Evolutionary conservation across 2,888 invertebrate genomes (phyloP), one percentile per base, ranked within the genome.

Genomic region (Phortica magna): DNA sequence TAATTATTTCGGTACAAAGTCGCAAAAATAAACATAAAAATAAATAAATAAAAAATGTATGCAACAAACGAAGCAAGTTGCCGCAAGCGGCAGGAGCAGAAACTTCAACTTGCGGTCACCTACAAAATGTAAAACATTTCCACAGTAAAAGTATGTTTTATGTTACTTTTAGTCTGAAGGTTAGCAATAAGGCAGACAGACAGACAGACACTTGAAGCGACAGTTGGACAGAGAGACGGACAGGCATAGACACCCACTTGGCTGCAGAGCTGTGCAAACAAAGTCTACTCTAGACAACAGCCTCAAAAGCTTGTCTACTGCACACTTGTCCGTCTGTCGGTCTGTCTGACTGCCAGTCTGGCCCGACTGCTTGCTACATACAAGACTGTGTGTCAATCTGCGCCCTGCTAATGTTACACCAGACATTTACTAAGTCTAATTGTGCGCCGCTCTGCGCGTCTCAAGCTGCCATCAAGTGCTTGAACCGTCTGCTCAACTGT

Each of bases 101-200:
- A 70, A 19, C 48, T 70, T 70, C 48, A 53, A 53, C 65, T 74
- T 74, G 74, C n/a, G 74, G 74, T 67, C 74, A 74, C 48, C 53
- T 74, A 48, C 17, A 53, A 65, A 74, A 74, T 74, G 74, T 22
- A 61, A 61, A 61, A 61, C 17, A 61, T 61, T 22, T 61, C 22
- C 9, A 9, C 14, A 14, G 48, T 14, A 48, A 14, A 9, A 12
- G 14, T 48, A 22, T 19, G 61, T 61, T 12, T 31, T 61, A 61
- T 22, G 3, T 83, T 79, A 64, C 77, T 75, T 74, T 77, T 78
- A 80, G 84, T 84, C 86, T 83, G 83, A 81, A 82, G 83, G 84
- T 84, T 87, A 82, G 48, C 77, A 78, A 77, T 48, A 9, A 53
- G 31, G 73, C 65, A 72, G 78, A 78, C 76, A 76, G 74, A 42